These are phyloP conservation scores for Semnornis frantzii DNA, from an alignment of 2,113 vertebrate genomes.

Conservation along the genomic window DNA sequence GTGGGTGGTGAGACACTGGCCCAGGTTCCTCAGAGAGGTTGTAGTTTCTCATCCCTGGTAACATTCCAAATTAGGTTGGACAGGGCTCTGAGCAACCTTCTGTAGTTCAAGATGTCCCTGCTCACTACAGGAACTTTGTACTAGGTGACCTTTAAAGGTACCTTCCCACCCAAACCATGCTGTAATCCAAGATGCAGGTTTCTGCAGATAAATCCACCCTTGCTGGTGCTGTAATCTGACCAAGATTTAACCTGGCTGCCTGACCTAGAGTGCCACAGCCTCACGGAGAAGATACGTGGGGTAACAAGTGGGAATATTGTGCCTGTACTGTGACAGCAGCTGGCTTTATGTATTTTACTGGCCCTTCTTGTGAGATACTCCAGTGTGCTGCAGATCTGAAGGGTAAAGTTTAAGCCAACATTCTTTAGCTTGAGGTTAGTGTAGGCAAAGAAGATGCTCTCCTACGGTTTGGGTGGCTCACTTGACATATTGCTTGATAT, in stretches of 20 bases:
- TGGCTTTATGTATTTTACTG: accelerated
- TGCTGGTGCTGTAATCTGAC: not conserved
- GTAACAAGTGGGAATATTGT: accelerated
- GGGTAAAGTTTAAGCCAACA: not conserved
- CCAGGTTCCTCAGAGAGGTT: too few relatives aligned
- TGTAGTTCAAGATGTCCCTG: too few relatives aligned
- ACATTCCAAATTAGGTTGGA: too few relatives aligned
- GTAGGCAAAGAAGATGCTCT: not conserved
- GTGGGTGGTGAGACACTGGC: too few relatives aligned
- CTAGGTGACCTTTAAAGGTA: too few relatives aligned
- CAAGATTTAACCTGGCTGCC: not conserved
- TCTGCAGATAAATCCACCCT: not conserved
- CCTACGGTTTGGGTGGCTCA: not conserved
- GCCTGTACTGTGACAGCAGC: not conserved
- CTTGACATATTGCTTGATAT: not conserved
- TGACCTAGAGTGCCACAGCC: not conserved
- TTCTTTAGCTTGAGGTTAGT: accelerated
- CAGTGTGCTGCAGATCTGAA: not conserved
- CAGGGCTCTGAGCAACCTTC: too few relatives aligned
- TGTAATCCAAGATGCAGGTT: not conserved
- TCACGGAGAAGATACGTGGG: accelerated
- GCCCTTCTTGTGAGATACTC: not conserved
- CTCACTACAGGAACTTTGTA: too few relatives aligned
- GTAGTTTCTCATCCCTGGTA: too few relatives aligned
- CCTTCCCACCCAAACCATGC: too few relatives aligned